Evolutionary conservation across 2,113 vertebrate genomes (phyloP), one percentile per base, ranked within the genome.

Genomic region (Australoheros scitulus): DNA sequence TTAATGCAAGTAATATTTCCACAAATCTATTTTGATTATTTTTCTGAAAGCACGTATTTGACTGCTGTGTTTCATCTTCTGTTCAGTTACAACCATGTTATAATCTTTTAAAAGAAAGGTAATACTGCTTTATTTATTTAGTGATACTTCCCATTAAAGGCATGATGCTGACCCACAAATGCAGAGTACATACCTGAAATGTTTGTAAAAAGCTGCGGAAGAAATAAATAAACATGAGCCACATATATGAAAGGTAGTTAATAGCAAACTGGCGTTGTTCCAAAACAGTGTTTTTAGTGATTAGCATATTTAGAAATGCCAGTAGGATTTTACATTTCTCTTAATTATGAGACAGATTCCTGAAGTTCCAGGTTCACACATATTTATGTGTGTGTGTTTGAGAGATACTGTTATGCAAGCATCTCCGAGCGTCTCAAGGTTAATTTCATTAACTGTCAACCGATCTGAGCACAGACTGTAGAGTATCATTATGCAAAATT

Each of bases 401-500:
- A 34, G 47, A 56, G 18, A 34, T 43, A 65, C 26, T 61, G 47
- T 63, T 77, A 41, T 63, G 20, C 32, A 41, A 34, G 57, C 56
- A 47, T 87, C 34, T 84, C 59, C 72, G 24, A 76, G 63, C 3
- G 0, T 77, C 65, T 88, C 87, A 91, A 92, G 85, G 89, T 93
- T 93, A 89, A 90, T 93, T 63, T 68, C 76, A 91, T 93, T 91
- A 91, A 64, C 56, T 89, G 72, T 78, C 81, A 77, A 61, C 47
- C 26, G 52, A 89, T 89, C 83, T 84, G 80, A 80, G 81, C 81
- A 61, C 52, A 84, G 85, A 84, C 56, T 70, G 65, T 22, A 63
- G 74, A 76, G 63, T 83, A 78, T 87, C 79, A 86, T 92, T 81
- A 92, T 74, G 70, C 78, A 74, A 79, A 85, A 92, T 83, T 85